Conservation (phyloP, 37 sponge, comb jelly and placozoan genomes). For the Eunapius fragilis region DNA sequence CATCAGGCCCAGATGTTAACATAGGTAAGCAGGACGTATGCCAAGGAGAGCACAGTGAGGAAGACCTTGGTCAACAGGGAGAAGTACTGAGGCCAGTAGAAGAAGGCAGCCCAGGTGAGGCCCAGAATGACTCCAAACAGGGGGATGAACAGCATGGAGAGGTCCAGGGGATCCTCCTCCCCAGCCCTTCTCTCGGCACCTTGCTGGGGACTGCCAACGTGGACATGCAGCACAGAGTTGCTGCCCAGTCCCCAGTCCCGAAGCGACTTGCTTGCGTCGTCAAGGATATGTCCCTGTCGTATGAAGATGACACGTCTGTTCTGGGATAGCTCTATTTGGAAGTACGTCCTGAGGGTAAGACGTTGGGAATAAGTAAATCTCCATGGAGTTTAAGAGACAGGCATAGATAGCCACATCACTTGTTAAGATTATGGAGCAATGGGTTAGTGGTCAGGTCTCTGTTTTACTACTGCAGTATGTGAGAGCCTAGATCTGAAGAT, state of each 20-base stretch:
- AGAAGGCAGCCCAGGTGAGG: slow-evolving; percentile 42
- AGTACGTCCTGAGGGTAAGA: slow-evolving; percentile 30
- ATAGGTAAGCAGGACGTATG: slow-evolving; percentile 48
- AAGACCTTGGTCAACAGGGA: slow-evolving; percentile 44
- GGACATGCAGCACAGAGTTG: slow-evolving; percentile 54
- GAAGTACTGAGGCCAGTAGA: slow-evolving; percentile 50
- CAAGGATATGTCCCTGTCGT: slow-evolving; percentile 45
- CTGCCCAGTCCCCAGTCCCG: slow-evolving; percentile 11
- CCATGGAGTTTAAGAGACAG: too few relatives aligned
- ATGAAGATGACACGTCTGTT: slow-evolving; percentile 56
- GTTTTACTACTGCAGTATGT: too few relatives aligned
- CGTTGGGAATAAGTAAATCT: too few relatives aligned
- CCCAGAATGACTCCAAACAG: slow-evolving; percentile 66
- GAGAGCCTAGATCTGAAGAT: too few relatives aligned
- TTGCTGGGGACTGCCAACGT: slow-evolving; percentile 42
- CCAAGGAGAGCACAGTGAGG: slow-evolving; percentile 55
- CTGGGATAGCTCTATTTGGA: slow-evolving; percentile 24
- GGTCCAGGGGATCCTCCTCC: slow-evolving; percentile 28
- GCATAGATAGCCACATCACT: too few relatives aligned
- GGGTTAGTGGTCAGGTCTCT: too few relatives aligned
- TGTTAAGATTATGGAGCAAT: too few relatives aligned
- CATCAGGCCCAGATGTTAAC: not conserved
- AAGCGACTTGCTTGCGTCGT: slow-evolving; percentile 33
- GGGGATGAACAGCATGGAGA: slow-evolving; percentile 60
- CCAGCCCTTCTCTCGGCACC: not conserved